phyloP scores from a whole-genome alignment of 2,113 vertebrate species.

The Lagenorhynchus albirostris region DNA sequence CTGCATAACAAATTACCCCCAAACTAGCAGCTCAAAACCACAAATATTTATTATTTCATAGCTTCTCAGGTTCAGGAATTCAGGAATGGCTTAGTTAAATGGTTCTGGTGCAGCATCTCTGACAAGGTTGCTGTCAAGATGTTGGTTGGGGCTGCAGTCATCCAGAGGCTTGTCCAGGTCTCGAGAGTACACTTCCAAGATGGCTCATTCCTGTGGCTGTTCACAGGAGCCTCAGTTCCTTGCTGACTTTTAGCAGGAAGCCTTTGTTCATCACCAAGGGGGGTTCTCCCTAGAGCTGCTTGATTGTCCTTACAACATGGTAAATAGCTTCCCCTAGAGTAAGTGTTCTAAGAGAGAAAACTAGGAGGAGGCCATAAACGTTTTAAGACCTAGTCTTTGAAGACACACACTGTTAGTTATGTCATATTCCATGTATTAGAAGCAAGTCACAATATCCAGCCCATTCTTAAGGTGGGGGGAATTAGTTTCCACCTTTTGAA shows the following conservation, averaged over 20 bases:
- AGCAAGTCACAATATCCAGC: neutral
- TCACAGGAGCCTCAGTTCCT: neutral
- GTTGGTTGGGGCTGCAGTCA: neutral
- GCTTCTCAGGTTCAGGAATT: neutral
- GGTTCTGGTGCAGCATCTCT: neutral
- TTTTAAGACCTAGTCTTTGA: neutral
- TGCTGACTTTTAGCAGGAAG: neutral
- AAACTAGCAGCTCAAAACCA: neutral
- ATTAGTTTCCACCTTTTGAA: neutral
- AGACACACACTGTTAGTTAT: neutral
- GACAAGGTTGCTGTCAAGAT: neutral
- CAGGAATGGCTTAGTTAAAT: neutral
- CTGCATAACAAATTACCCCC: neutral
- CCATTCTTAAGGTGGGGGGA: neutral
- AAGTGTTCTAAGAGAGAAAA: neutral
- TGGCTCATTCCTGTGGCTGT: neutral
- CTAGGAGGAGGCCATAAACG: neutral
- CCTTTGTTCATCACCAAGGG: neutral
- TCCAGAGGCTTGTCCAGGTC: neutral
- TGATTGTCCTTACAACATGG: neutral
- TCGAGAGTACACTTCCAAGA: neutral
- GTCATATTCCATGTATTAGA: neutral
- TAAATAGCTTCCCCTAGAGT: neutral
- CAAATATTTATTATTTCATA: neutral
- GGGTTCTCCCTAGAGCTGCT: neutral